Conservation (phyloP, 2,888 invertebrate species). For the Psylliodes chrysocephalus region DNA sequence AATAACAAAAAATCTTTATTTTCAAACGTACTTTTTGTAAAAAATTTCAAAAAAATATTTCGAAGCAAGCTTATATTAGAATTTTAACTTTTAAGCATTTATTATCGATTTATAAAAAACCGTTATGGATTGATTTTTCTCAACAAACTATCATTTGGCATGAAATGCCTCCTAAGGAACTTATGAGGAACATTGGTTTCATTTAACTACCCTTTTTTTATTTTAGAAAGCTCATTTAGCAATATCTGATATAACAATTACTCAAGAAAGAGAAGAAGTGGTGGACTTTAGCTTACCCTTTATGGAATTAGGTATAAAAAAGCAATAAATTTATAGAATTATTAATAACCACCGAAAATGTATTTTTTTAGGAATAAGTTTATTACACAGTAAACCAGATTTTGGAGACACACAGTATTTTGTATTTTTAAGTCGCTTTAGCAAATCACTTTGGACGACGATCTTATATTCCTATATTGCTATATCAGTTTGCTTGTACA, state of each 20-base stretch:
- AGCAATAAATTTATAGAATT: background rate
- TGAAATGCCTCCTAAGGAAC: too few species aligned
- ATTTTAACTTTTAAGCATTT: too few species aligned
- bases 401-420: slow-evolving; percentile 83
- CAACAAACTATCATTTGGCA: too few species aligned
- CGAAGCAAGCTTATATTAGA: too few species aligned
- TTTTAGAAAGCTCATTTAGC: slow-evolving; percentile 92
- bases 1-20: too few species aligned
- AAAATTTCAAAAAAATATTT: too few species aligned
- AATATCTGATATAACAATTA: slow-evolving; percentile 95
- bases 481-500: slow-evolving; percentile 82
- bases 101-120: too few species aligned
- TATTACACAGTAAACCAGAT: slow-evolving; percentile 84
- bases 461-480: slow-evolving; percentile 86
- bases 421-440: slow-evolving; percentile 89
- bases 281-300: slow-evolving; percentile 98
- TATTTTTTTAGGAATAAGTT: slow-evolving; percentile 74
- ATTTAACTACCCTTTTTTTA: too few species aligned
- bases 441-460: slow-evolving; percentile 88
- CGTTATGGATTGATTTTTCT: too few species aligned
- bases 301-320: slow-evolving; percentile 80
- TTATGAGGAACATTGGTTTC: too few species aligned
- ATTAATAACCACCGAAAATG: background rate
- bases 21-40: too few species aligned
- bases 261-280: slow-evolving; percentile 83